Conservation (phyloP, 2,797 vertebrate genomes). For the Pogonophryne albipinna region DNA sequence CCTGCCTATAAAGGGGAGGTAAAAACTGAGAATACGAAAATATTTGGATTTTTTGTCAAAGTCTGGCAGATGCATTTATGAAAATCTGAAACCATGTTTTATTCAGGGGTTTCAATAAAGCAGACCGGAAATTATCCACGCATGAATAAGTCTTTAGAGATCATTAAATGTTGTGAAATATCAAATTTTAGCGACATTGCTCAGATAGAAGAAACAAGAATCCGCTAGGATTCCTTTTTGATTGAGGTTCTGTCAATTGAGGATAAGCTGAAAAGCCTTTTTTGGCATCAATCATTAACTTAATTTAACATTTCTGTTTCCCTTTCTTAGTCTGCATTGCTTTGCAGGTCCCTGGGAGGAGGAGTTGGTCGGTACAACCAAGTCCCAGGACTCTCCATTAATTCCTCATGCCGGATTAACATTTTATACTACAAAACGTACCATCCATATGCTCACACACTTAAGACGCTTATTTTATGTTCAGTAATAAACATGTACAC, state of each 20-base stretch:
- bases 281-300: no score
- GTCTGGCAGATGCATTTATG: neutral
- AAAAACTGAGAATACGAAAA: neutral
- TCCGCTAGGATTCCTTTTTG: neutral
- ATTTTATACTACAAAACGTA: neutral
- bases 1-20: neutral
- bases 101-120: neutral
- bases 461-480: neutral
- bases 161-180: neutral
- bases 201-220: neutral
- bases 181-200: rapidly evolving
- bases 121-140: neutral
- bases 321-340: neutral
- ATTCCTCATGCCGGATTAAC: neutral
- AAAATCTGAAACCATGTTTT: neutral
- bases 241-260: no score
- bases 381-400: neutral
- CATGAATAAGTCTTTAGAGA: neutral
- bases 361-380: conserved; percentile 1
- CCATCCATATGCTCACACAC: neutral
- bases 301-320: neutral
- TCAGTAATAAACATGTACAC: neutral
- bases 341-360: neutral
- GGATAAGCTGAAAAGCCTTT: no score
- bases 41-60: neutral